Percentiles rank a stretch among this genome's conserved stretches.
Conservation (phyloP, 2,888 invertebrate species). For the Aphidius colemani region DNA sequence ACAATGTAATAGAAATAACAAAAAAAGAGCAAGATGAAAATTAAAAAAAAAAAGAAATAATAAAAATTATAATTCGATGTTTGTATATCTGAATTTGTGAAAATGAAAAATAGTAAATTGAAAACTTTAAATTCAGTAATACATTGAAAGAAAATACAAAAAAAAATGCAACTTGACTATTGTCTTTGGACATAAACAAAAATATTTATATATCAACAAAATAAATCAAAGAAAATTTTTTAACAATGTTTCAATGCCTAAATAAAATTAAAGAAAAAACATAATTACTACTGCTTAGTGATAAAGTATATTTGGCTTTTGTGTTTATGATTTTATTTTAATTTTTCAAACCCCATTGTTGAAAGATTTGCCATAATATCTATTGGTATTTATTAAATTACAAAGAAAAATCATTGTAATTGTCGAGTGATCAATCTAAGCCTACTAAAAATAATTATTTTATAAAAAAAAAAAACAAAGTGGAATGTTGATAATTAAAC, state of each 20-base stretch:
- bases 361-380: constrained; percentile 6
- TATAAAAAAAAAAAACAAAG: too few species aligned
- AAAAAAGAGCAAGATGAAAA: constrained; percentile 15
- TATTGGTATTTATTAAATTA: constrained; percentile 9
- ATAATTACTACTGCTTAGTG: too few species aligned
- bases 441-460: constrained; percentile 12
- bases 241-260: too few species aligned
- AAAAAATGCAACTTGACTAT: background rate
- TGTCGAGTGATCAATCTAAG: constrained; percentile 13
- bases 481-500: too few species aligned
- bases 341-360: constrained; percentile 8
- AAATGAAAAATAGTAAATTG: background rate
- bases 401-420: constrained; percentile 4
- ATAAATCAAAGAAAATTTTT: too few species aligned
- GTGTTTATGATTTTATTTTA: too few species aligned
- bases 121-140: constrained; percentile 27
- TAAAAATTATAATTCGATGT: constrained; percentile 27
- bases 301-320: too few species aligned
- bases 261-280: too few species aligned
- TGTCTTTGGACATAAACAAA: too few species aligned
- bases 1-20: constrained; percentile 45
- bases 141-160: constrained; percentile 19
- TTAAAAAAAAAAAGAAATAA: constrained; percentile 20
- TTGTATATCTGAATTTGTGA: background rate
- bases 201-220: too few species aligned